These are phyloP conservation scores for Regulus satrapa DNA, from an alignment of 2,113 vertebrate genomes.

Conservation along the genomic window DNA sequence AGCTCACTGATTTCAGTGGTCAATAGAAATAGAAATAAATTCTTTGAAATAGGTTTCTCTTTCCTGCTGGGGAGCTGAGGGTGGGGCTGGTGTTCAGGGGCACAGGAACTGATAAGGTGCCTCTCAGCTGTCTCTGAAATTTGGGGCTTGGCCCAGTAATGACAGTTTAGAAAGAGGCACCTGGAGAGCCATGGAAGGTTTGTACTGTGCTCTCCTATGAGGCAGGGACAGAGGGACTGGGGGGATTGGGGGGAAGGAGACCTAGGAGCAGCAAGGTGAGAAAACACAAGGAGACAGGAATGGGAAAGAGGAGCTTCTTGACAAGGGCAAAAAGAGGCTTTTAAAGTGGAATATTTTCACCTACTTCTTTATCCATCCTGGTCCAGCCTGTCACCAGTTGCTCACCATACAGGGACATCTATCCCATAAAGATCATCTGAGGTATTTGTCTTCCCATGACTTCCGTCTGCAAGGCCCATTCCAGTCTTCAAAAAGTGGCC, in stretches of 20 bases:
- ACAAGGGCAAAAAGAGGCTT: not conserved
- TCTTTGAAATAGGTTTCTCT: not conserved
- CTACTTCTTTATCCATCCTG: not conserved
- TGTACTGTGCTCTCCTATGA: too few relatives aligned
- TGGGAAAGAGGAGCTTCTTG: not conserved
- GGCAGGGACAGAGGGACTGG: not conserved
- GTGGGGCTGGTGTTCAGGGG: not conserved
- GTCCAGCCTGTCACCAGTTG: not conserved
- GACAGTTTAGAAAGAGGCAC: not conserved
- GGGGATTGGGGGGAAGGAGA: not conserved
- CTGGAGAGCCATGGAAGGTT: not conserved
- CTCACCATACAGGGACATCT: not conserved
- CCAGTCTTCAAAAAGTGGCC: not conserved
- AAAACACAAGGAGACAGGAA: not conserved
- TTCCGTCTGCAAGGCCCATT: not conserved
- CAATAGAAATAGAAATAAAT: not conserved
- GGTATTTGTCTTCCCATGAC: not conserved
- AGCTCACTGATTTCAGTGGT: not conserved
- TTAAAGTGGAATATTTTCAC: not conserved
- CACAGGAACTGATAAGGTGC: too few relatives aligned
- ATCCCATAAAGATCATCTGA: not conserved
- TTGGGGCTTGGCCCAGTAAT: not conserved
- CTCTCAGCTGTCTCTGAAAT: not conserved
- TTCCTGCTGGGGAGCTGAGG: not conserved
- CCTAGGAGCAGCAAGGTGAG: not conserved